A percentile compares a stretch with the other conserved stretches of the same genome.
These are phyloP conservation scores for Callospermophilus lateralis DNA, from an alignment of 2,113 vertebrate species.

Conservation along the genomic window DNA sequence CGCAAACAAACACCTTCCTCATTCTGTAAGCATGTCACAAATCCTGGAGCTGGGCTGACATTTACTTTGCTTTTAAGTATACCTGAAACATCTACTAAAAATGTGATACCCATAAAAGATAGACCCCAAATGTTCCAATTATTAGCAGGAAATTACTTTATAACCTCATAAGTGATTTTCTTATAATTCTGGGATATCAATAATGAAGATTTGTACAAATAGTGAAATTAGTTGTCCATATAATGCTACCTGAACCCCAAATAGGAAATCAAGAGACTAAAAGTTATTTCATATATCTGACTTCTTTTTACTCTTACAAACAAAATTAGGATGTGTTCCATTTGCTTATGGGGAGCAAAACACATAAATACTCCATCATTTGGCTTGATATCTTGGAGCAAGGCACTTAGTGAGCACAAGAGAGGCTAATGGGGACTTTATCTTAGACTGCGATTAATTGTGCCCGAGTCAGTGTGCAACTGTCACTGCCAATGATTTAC, in stretches of 20 bases:
- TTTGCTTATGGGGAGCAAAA: constrained; percentile 33
- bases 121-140: neutral
- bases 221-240: neutral
- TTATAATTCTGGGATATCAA: neutral
- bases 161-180: neutral
- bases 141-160: neutral
- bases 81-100: neutral
- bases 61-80: neutral
- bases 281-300: neutral
- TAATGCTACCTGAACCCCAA: neutral
- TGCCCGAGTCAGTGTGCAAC: neutral
- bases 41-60: neutral
- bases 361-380: neutral
- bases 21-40: neutral
- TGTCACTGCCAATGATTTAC: constrained; percentile 37
- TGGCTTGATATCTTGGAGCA: neutral
- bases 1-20: constrained; percentile 4
- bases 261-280: neutral
- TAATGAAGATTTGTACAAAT: neutral
- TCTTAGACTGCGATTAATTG: constrained; percentile 16
- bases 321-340: neutral
- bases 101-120: neutral
- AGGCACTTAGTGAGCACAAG: neutral
- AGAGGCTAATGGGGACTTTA: neutral
- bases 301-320: neutral